Evolutionary conservation across 2,797 vertebrate species (phyloP), one percentile per base, ranked within the genome.

Genomic region (Anabas testudineus): DNA sequence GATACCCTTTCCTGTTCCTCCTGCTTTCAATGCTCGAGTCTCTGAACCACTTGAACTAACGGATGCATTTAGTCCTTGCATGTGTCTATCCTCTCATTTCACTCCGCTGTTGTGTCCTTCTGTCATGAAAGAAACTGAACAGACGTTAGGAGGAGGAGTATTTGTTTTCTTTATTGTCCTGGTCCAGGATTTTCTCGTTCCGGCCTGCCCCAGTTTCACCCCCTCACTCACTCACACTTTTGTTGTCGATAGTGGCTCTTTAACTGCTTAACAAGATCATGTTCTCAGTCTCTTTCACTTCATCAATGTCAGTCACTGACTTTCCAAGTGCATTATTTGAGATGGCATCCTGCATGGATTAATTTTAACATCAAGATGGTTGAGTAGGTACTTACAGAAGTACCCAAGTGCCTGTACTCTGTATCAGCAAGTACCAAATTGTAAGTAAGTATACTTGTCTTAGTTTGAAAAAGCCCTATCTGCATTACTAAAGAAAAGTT

Each of bases 21-120:
- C 28, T 59, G 32, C 59, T 69, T 71, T 64, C 45, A 67, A 66
- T 60, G 19, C 24, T 54, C 41, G 30, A 62, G n/a, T 47, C 26
- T 51, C 26, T 22, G 24, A 64, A 85, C 76, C 71, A 65, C 76
- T 76, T 81, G 8, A 69, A 34, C 34, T 36, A 55, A 61, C 53
- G 76, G 46, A 67, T 37, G 41, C 61, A 49, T 34, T 60, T 5
- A 37, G 28, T 65, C 28, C 28, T 55, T 51, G 41, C 16, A n/a
- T 32, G 5, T 57, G 22, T 51, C 48, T 56, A 59, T 63, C 47
- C 37, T 55, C 46, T 54, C 46, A 24, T 34, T 68, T 48, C 4
- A 5, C n/a, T 24, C 10, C 13, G 60, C 7, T 54, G 28, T 24
- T 59, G 2, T 65, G 21, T 39, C 14, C 18, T 55, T 51, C 24